Percentiles rank a stretch among this genome's conserved stretches.
phyloP scores from a whole-genome alignment of 2,888 invertebrate species.

The Ischnura elegans region DNA sequence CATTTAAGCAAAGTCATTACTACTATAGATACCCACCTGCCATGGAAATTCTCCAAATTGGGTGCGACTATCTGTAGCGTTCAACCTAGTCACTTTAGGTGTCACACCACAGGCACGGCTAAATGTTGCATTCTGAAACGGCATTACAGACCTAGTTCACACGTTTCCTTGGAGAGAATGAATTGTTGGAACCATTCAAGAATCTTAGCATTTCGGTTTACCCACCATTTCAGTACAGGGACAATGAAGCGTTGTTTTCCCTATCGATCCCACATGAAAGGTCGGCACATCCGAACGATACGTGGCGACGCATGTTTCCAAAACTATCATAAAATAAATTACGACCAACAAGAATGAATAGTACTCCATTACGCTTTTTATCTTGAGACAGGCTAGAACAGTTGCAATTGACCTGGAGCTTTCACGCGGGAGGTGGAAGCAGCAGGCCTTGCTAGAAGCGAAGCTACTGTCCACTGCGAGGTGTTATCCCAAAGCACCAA shows the following conservation, averaged over 20 bases:
- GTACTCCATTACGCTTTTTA: background rate
- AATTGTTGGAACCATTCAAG: no score
- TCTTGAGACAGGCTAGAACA: background rate
- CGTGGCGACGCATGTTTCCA: background rate
- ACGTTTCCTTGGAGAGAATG: no score
- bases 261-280: slow-evolving; percentile 33
- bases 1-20: background rate
- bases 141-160: background rate
- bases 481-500: no score
- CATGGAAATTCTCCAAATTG: slow-evolving; percentile 60
- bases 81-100: slow-evolving; percentile 43
- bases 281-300: background rate
- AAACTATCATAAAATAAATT: background rate
- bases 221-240: slow-evolving; percentile 45
- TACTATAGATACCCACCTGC: no score
- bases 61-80: background rate
- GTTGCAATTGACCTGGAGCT: background rate
- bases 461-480: background rate
- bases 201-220: background rate
- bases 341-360: background rate
- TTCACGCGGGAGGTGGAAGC: no score
- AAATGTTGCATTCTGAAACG: slow-evolving; percentile 30
- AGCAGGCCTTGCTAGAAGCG: background rate
- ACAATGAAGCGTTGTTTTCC: background rate
- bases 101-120: slow-evolving; percentile 18